phyloP scores from a whole-genome alignment of 2,113 vertebrate genomes.

The Anas platyrhynchos region DNA sequence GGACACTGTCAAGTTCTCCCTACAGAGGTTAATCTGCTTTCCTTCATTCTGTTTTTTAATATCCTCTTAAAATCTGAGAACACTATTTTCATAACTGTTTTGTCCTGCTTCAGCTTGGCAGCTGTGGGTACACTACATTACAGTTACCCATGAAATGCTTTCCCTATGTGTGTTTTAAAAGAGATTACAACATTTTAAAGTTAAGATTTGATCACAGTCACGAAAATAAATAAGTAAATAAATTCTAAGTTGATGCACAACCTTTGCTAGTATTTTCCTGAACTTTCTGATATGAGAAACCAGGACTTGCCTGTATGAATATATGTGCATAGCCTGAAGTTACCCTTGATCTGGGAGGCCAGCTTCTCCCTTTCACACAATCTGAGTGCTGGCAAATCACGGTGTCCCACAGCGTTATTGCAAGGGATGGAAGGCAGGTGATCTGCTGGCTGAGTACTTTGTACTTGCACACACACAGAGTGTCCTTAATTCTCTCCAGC shows the following conservation, averaged over 20 bases:
- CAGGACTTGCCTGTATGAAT: not conserved
- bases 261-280: not conserved
- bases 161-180: not conserved
- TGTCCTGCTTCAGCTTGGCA: not conserved
- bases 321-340: fast-evolving
- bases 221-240: not conserved
- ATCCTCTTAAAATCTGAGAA: not conserved
- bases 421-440: not conserved
- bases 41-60: not conserved
- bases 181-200: not conserved
- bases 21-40: not conserved
- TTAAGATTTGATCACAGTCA: not conserved
- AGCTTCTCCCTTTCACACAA: not conserved
- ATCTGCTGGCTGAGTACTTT: not conserved
- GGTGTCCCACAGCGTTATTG: not conserved
- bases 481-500: not conserved
- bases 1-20: not conserved
- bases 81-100: not conserved
- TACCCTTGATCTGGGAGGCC: not conserved
- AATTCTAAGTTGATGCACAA: not conserved
- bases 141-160: not conserved
- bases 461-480: not conserved
- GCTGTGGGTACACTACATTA: not conserved
- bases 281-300: not conserved
- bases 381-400: no score